These are phyloP conservation scores for Threskiornis aethiopicus DNA, from an alignment of 2,797 vertebrate species.

Conservation along the genomic window DNA sequence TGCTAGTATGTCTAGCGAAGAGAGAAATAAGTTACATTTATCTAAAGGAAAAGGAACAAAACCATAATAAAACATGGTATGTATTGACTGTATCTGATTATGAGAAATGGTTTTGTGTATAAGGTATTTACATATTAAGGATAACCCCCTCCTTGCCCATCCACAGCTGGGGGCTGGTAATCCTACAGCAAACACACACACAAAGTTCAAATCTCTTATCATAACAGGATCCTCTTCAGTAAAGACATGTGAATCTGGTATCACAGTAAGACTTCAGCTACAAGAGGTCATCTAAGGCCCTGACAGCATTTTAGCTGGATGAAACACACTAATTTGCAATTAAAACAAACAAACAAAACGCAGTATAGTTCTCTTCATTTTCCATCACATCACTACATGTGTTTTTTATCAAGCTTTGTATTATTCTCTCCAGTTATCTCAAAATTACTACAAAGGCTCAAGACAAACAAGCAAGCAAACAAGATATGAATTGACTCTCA, in stretches of 20 bases:
- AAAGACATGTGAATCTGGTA: neutral
- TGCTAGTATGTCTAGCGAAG: neutral
- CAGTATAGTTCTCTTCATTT: neutral
- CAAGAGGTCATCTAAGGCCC: neutral
- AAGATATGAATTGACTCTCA: accelerated
- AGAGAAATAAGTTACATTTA: neutral
- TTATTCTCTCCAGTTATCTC: neutral
- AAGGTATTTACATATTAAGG: neutral
- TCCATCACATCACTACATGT: neutral
- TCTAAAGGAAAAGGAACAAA: neutral
- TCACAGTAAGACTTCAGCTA: neutral
- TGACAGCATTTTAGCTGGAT: neutral
- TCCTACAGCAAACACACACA: neutral
- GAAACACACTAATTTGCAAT: neutral
- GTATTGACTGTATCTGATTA: neutral
- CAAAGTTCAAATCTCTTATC: neutral
- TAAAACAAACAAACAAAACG: neutral
- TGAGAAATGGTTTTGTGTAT: neutral
- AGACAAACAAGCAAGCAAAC: neutral
- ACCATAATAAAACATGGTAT: neutral
- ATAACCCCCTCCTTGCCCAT: neutral
- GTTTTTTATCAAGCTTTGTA: neutral
- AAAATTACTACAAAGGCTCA: neutral
- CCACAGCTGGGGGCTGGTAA: neutral
- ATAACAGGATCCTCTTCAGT: neutral